Evolutionary conservation across 2,797 vertebrate species (phyloP).

Genomic region (Cephalopachus bancanus): DNA sequence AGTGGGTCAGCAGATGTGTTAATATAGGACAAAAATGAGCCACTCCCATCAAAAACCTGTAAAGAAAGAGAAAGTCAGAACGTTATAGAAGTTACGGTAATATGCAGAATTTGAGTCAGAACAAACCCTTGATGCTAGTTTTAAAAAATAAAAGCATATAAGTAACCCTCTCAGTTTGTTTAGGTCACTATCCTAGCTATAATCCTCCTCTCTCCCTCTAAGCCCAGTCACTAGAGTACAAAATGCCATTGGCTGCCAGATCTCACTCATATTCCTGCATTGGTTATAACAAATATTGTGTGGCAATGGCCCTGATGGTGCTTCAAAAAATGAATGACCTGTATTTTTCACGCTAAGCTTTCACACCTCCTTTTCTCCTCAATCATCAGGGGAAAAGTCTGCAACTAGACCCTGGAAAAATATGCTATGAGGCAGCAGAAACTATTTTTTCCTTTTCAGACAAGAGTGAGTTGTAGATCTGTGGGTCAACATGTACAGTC

Average conservation of each 20-base stretch:
- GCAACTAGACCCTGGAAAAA: not conserved
- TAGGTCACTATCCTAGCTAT: not conserved
- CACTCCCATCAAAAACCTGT: slow-evolving; percentile 99
- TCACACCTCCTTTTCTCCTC: not conserved
- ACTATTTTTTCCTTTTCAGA: not conserved
- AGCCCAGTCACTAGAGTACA: not conserved
- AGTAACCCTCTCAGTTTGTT: not conserved
- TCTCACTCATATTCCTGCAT: too few relatives aligned
- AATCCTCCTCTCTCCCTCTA: not conserved
- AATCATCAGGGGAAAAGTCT: not conserved
- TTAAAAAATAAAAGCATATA: not conserved
- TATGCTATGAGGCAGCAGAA: not conserved
- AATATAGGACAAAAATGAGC: slow-evolving; percentile 98
- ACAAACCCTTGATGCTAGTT: not conserved
- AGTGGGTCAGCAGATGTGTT: slow-evolving; percentile 99
- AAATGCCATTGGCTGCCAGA: not conserved
- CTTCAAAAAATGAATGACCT: not conserved
- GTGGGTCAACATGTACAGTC: not conserved
- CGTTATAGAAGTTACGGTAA: not conserved
- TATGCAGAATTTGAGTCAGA: not conserved
- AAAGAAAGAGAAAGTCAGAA: slow-evolving; percentile 65
- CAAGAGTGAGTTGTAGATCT: not conserved
- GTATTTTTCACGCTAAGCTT: not conserved
- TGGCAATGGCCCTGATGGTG: not conserved
- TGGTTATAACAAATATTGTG: not conserved